Evolutionary conservation across 92 coral and sea anemone genomes (phyloP).

Genomic region (Parazoanthus swiftii): DNA sequence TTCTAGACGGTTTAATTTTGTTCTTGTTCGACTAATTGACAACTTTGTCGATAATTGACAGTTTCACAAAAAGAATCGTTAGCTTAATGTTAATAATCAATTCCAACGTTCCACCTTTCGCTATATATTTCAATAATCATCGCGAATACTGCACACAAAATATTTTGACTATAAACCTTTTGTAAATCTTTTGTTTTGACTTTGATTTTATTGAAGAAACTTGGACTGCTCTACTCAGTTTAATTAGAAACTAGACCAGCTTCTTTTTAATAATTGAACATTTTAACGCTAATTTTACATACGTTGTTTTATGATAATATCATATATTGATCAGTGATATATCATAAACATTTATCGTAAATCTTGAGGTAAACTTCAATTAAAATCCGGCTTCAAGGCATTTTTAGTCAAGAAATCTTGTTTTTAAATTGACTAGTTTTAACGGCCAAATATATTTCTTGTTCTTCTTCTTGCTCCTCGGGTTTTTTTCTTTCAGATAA

Average conservation of each 20-base stretch:
- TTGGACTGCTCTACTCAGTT: background rate
- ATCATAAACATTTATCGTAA: too few species aligned
- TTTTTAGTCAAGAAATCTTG: too few species aligned
- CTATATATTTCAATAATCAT: background rate
- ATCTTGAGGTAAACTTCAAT: too few species aligned
- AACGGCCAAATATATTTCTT: too few species aligned
- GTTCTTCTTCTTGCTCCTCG: too few species aligned
- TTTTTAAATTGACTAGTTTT: too few species aligned
- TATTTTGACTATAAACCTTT: background rate
- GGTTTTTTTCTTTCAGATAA: too few species aligned
- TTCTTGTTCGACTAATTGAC: slow-evolving; percentile 1
- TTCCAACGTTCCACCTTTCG: background rate
- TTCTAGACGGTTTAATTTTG: background rate
- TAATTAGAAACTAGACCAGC: background rate
- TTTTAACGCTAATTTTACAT: background rate
- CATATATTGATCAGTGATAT: too few species aligned
- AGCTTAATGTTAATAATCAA: background rate
- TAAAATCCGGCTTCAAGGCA: too few species aligned
- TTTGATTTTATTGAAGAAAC: background rate
- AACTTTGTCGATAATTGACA: background rate
- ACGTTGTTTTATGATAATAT: background rate
- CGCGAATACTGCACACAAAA: background rate
- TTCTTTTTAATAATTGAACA: slow-evolving; percentile 7
- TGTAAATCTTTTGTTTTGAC: background rate
- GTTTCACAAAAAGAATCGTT: background rate